phyloP scores from a whole-genome alignment of 2,797 vertebrate species.

The Chaunax sp. region DNA sequence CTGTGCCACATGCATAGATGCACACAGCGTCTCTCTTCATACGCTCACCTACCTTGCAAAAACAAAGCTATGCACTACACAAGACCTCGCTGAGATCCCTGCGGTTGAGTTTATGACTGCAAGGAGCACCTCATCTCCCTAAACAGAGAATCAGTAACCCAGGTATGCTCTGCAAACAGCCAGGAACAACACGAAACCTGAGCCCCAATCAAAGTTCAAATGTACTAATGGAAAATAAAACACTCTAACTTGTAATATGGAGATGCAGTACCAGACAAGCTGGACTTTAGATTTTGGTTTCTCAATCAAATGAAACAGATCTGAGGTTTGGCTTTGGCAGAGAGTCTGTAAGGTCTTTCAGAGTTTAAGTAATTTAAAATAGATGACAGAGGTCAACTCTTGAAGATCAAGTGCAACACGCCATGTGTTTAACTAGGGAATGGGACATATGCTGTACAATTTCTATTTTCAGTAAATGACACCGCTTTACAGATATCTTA shows the following conservation, averaged over 20 bases:
- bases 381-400: conserved; percentile 30
- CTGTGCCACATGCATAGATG: too few species aligned
- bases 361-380: conserved; percentile 27
- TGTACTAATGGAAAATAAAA: conserved; percentile 64
- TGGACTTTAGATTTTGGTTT: conserved; percentile 65
- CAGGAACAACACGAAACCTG: conserved; percentile 65
- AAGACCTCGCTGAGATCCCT: conserved; percentile 56
- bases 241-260: conserved; percentile 42
- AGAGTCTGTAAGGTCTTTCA: conserved; percentile 3
- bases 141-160: conserved; percentile 47
- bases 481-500: conserved; percentile 23
- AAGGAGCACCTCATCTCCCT: conserved; percentile 42
- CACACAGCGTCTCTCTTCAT: background rate
- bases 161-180: conserved; percentile 46
- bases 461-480: conserved; percentile 32
- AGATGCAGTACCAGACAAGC: conserved; percentile 53
- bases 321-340: conserved; percentile 42
- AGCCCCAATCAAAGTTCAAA: conserved; percentile 57
- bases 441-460: conserved; percentile 14
- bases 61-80: conserved; percentile 19
- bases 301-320: conserved; percentile 47
- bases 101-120: conserved; percentile 48
- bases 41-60: background rate
- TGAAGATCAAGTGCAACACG: conserved; percentile 45
- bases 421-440: conserved; percentile 16